Percentiles rank a stretch among this genome's conserved stretches.
Conservation (phyloP, 2,797 vertebrate genomes). For the Eospalax fontanierii region DNA sequence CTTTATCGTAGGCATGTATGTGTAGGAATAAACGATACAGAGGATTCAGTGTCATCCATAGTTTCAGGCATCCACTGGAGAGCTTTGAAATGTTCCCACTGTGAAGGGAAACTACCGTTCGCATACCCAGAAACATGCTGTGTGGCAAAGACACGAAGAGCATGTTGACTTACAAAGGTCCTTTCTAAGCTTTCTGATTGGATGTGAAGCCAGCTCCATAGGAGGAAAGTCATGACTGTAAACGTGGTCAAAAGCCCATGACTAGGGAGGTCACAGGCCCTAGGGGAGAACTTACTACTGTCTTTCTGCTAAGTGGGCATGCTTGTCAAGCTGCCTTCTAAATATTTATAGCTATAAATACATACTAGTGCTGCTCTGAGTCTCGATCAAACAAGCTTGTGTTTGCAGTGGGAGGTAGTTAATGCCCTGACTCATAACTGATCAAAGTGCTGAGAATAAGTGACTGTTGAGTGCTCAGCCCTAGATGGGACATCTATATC, state of each 20-base stretch:
- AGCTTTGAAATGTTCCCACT: neutral
- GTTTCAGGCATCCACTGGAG: neutral
- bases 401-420: neutral
- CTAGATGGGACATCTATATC: neutral
- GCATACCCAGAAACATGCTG: neutral
- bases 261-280: neutral
- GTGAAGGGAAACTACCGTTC: neutral
- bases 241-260: neutral
- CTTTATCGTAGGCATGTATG: neutral
- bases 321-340: neutral
- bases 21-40: neutral
- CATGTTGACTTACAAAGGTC: conserved; percentile 21
- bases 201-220: neutral
- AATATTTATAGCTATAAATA: neutral
- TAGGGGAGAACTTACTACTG: neutral
- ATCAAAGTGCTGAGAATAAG: neutral
- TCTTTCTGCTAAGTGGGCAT: neutral
- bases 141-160: neutral
- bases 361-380: neutral
- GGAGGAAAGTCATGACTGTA: neutral
- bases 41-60: neutral
- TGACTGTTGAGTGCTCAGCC: neutral
- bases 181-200: neutral
- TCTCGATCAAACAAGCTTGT: neutral
- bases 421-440: neutral